A percentile compares a stretch with the other conserved stretches of the same genome.
Conservation (phyloP, 2,113 vertebrate species). For the Mesembrinibis cayennensis region DNA sequence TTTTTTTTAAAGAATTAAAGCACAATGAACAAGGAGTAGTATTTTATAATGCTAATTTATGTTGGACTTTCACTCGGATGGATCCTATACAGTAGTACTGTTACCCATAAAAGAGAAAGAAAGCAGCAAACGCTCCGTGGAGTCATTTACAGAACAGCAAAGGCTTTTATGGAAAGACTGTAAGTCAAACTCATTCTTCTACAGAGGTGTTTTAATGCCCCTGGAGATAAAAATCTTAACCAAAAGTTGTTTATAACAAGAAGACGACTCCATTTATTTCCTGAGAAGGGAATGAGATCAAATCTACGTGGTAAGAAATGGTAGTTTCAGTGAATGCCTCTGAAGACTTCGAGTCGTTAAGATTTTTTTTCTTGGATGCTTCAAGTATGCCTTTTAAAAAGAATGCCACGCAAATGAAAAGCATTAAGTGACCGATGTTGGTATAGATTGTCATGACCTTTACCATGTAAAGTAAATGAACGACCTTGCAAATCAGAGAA, state of each 20-base stretch:
- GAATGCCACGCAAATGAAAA: neutral
- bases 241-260: neutral
- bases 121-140: neutral
- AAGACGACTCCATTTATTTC: neutral
- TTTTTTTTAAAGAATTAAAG: neutral
- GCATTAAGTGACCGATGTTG: neutral
- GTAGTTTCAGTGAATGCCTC: neutral
- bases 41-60: neutral
- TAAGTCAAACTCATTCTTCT: neutral
- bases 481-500: neutral
- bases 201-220: neutral
- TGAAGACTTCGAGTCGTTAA: neutral
- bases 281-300: neutral
- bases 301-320: neutral
- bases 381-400: neutral
- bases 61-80: neutral
- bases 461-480: neutral
- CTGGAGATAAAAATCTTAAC: neutral
- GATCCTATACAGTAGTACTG: neutral
- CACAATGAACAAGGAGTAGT: neutral
- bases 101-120: neutral
- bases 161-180: neutral
- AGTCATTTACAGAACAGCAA: neutral
- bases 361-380: neutral
- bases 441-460: neutral